phyloP scores from a whole-genome alignment of 2,888 invertebrate species.

The Caenorhabditis sulstoni region DNA sequence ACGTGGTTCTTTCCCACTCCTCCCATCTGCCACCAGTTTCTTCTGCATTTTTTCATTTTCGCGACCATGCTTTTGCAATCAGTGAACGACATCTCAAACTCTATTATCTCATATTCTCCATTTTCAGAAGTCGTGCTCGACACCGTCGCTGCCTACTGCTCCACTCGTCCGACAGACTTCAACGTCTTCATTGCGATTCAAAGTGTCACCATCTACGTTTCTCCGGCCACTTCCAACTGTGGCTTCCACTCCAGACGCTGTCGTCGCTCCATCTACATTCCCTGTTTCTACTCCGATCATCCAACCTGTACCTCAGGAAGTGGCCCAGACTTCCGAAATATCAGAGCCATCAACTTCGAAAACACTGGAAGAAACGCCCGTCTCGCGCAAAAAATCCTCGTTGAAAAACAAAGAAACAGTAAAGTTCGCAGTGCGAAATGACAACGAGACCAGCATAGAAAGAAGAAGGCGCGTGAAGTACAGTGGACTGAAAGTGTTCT shows the following conservation, averaged over 20 bases:
- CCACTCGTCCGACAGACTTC: slow-evolving; percentile 31
- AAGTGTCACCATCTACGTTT: slow-evolving; percentile 49
- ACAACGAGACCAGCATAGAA: not conserved
- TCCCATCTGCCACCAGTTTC: too few species aligned
- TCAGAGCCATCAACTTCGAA: slow-evolving; percentile 35
- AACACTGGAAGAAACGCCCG: not conserved
- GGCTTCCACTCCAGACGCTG: not conserved
- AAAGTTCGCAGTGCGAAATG: slow-evolving; percentile 7
- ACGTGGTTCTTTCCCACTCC: too few species aligned
- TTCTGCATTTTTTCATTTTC: not conserved
- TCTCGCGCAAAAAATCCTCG: slow-evolving; percentile 10
- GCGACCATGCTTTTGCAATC: not conserved
- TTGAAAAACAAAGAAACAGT: slow-evolving; percentile 6
- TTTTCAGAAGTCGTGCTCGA: slow-evolving; percentile 53
- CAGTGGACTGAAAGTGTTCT: slow-evolving; percentile 43
- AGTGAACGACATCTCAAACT: not conserved
- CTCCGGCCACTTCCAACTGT: not conserved
- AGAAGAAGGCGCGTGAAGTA: slow-evolving; percentile 12
- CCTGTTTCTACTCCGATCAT: not conserved
- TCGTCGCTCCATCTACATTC: not conserved
- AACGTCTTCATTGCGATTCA: slow-evolving; percentile 41
- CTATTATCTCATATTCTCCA: not conserved
- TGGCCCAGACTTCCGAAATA: not conserved
- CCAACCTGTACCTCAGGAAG: not conserved
- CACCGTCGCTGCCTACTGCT: slow-evolving; percentile 45